Percentiles rank a stretch among this genome's conserved stretches.
phyloP scores from a whole-genome alignment of 2,113 vertebrate species.

The Microtus pennsylvanicus region DNA sequence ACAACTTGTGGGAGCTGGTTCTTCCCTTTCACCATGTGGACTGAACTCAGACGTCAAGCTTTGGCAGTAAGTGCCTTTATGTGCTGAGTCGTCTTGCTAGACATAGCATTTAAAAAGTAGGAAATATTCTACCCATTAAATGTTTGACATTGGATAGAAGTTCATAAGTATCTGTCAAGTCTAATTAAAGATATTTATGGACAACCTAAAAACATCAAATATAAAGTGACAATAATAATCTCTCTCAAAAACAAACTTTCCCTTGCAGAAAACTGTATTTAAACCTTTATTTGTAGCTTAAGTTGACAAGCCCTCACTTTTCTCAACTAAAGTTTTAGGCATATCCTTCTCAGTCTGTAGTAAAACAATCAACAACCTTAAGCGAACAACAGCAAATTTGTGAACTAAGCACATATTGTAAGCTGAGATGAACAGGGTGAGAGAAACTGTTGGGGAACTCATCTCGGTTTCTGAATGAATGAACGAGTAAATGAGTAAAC shows the following conservation, averaged over 20 bases:
- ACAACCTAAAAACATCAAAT: slow-evolving; percentile 33
- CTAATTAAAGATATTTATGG: slow-evolving; percentile 62
- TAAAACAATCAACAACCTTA: slow-evolving; percentile 25
- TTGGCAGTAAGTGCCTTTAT: not conserved
- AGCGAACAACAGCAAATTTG: not conserved
- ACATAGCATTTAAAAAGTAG: slow-evolving; percentile 16
- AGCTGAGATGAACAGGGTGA: not conserved
- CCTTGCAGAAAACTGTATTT: slow-evolving; percentile 33
- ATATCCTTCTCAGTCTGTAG: not conserved
- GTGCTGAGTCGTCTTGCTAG: not conserved
- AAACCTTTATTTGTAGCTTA: slow-evolving; percentile 46
- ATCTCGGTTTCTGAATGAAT: slow-evolving; percentile 6
- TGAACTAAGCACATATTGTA: not conserved
- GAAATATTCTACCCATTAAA: not conserved
- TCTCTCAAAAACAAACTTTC: slow-evolving; percentile 21
- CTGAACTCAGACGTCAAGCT: not conserved
- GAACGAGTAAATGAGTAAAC: not conserved
- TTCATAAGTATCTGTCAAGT: slow-evolving; percentile 26
- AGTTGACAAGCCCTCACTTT: slow-evolving; percentile 10
- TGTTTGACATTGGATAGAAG: slow-evolving; percentile 31
- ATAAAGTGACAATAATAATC: not conserved
- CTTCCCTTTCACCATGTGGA: not conserved
- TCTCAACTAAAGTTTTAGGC: slow-evolving; percentile 60
- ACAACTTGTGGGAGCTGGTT: not conserved
- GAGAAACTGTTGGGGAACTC: not conserved